These are phyloP conservation scores for Cenopis cana DNA, from an alignment of 2,888 invertebrate genomes.

Conservation along the genomic window DNA sequence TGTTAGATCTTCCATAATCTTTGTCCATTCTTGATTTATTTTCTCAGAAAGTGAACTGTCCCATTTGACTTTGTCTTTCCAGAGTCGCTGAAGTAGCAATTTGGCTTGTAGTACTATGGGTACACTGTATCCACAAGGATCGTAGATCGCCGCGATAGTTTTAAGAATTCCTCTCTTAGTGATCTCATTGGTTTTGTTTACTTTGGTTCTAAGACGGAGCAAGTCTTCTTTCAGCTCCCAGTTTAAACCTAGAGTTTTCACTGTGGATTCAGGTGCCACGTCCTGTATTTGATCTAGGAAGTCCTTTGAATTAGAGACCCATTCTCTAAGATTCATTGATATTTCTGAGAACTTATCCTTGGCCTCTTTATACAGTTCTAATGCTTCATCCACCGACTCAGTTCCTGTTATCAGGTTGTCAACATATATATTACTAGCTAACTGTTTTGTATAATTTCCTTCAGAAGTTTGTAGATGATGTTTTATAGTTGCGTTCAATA, in stretches of 20 bases:
- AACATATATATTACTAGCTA: background rate
- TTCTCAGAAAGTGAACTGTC: background rate
- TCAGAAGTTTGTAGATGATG: background rate
- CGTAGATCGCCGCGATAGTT: background rate
- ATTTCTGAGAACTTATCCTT: background rate
- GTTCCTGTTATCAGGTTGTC: background rate
- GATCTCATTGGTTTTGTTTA: background rate
- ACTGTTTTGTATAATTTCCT: background rate
- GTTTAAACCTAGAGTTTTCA: background rate
- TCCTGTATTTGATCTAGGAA: background rate
- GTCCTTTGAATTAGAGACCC: background rate
- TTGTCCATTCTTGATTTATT: background rate
- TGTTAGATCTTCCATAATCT: background rate
- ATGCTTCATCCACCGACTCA: background rate
- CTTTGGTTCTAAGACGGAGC: background rate
- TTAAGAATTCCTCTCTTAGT: background rate
- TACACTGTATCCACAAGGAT: background rate
- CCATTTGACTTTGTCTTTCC: background rate
- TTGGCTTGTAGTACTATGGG: background rate
- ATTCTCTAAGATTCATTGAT: background rate
- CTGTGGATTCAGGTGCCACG: background rate
- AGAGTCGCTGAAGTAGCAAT: background rate
- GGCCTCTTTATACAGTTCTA: constrained; percentile 11
- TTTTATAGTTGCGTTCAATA: too few species aligned
- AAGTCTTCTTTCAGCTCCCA: background rate